Percentiles rank a stretch among this genome's conserved stretches.
These are phyloP conservation scores for Polydrusus pterygomalis DNA, from an alignment of 2,888 invertebrate genomes.

Conservation along the genomic window DNA sequence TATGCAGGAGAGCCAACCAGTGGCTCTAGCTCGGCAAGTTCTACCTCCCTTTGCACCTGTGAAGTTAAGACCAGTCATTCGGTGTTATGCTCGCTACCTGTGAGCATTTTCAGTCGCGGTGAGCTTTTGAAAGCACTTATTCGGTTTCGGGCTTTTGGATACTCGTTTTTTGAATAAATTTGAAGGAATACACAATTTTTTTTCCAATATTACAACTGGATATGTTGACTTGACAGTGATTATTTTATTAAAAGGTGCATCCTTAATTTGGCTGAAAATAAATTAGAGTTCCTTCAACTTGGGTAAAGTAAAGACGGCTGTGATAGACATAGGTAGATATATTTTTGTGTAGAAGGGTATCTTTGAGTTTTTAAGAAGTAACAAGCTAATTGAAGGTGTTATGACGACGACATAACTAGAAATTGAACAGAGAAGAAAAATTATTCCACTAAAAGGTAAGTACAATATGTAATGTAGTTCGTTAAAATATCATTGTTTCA, in stretches of 20 bases:
- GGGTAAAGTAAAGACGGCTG: not conserved
- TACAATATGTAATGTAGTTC: not conserved
- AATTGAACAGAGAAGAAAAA: not conserved
- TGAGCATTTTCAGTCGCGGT: conserved; percentile 68
- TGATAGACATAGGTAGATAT: not conserved
- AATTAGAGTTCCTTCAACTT: not conserved
- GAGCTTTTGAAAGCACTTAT: conserved; percentile 57
- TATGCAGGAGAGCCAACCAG: conserved; percentile 72
- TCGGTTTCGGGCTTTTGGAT: conserved; percentile 51
- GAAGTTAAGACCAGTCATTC: conserved; percentile 67
- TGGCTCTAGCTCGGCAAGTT: conserved; percentile 62
- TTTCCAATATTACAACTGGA: not conserved
- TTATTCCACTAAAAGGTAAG: not conserved
- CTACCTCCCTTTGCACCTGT: conserved; percentile 55
- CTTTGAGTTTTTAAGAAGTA: not conserved
- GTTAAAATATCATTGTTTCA: no score
- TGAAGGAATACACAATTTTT: not conserved
- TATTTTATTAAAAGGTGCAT: not conserved
- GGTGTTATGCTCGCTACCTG: conserved; percentile 71
- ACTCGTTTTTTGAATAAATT: conserved; percentile 21
- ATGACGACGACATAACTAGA: not conserved
- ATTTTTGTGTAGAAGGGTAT: not conserved
- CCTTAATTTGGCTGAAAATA: not conserved
- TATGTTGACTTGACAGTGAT: not conserved
- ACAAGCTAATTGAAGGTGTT: not conserved